Evolutionary conservation across 30 jellyfish, hydroid and myxozoan species (phyloP).

Genomic region (Catostylus mosaicus): DNA sequence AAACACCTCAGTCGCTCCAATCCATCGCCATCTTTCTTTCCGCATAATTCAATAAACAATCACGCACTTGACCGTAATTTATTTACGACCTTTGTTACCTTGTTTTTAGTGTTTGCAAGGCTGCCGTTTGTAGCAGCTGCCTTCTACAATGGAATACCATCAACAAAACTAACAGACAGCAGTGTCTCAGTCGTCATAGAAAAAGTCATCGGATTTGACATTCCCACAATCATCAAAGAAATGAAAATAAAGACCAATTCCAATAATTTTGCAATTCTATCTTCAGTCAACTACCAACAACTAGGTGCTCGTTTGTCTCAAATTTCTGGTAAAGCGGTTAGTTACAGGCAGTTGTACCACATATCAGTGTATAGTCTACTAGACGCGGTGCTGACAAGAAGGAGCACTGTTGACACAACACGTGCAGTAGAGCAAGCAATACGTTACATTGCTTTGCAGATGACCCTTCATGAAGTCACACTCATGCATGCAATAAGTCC

Average conservation of each 20-base stretch:
- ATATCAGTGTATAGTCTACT: constrained; percentile 26
- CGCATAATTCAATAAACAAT: too few species aligned
- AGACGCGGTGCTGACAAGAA: constrained; percentile 35
- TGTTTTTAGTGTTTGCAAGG: constrained; percentile 13
- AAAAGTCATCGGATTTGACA: constrained; percentile 16
- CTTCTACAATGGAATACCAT: background rate
- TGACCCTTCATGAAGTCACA: constrained; percentile 18
- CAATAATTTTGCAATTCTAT: background rate
- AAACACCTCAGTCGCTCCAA: too few species aligned
- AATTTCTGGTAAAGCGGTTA: background rate
- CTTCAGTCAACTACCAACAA: background rate
- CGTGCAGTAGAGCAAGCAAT: constrained; percentile 27
- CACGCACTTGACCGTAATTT: too few species aligned
- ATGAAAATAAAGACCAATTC: background rate
- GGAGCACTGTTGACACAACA: background rate
- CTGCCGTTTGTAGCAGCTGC: constrained; percentile 39
- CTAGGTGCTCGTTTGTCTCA: background rate
- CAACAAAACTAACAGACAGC: background rate
- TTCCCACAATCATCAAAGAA: background rate
- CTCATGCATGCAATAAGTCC: constrained; percentile 10
- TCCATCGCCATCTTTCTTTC: too few species aligned
- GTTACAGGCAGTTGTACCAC: constrained; percentile 29
- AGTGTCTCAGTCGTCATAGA: background rate
- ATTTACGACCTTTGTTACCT: background rate
- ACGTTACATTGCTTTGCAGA: constrained; percentile 2